A percentile compares a stretch with the other conserved stretches of the same genome.
These are phyloP conservation scores for Synchiropus splendidus DNA, from an alignment of 2,113 vertebrate species.

Conservation along the genomic window DNA sequence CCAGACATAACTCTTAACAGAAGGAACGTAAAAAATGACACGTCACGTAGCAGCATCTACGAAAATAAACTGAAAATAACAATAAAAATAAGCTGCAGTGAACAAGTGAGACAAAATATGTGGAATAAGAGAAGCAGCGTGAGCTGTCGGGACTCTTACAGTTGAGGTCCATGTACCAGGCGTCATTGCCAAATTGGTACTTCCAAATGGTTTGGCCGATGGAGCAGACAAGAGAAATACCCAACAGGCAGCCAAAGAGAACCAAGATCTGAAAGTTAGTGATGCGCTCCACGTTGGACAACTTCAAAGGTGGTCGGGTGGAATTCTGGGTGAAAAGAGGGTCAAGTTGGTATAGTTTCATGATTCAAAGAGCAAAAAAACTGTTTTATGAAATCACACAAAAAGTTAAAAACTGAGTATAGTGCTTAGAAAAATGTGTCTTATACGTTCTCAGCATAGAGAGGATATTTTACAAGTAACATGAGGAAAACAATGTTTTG, in stretches of 20 bases:
- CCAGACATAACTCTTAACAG: slow-evolving; percentile 60
- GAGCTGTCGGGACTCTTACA: slow-evolving; percentile 75
- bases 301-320: slow-evolving; percentile 90
- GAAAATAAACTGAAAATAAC: slow-evolving; percentile 50
- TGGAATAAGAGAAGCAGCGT: slow-evolving; percentile 38
- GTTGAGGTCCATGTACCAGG: slow-evolving; percentile 96
- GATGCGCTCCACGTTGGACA: slow-evolving; percentile 95
- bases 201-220: slow-evolving; percentile 96
- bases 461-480: background rate
- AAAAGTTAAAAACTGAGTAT: no score
- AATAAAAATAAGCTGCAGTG: slow-evolving; percentile 63
- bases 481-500: background rate
- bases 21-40: slow-evolving; percentile 59
- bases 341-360: no score
- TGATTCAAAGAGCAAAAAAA: no score
- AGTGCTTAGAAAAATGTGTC: no score
- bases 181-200: slow-evolving; percentile 76
- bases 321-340: slow-evolving; percentile 76
- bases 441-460: no score
- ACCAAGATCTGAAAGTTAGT: slow-evolving; percentile 97
- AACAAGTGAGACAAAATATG: slow-evolving; percentile 64
- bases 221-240: slow-evolving; percentile 93
- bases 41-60: slow-evolving; percentile 59
- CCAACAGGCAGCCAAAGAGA: slow-evolving; percentile 91
- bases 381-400: no score